Evolutionary conservation across 2,888 invertebrate genomes (phyloP), one percentile per base, ranked within the genome.

Genomic region (Theodoxus fluviatilis): DNA sequence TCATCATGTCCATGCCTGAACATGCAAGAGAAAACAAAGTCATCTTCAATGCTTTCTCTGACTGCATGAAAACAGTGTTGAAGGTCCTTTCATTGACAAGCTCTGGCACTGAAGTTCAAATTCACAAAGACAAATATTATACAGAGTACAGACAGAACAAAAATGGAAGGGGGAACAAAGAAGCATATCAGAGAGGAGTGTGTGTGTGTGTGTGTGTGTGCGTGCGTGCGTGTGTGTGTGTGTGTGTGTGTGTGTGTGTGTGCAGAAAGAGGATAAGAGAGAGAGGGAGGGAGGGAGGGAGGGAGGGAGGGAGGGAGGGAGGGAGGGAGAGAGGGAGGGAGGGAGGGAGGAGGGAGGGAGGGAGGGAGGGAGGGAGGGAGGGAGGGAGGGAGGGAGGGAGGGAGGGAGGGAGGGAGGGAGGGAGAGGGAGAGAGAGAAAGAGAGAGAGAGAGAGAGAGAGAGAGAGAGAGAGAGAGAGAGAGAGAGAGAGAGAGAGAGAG

Each of bases 1-100:
- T 78, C 15, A 80, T 80, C 66, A 84, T 79, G 67, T 83, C 81
- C 76, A 84, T 79, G 61, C 84, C 84, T 82, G 75, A 4, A 71
- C 70, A 55, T n/a, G n/a, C n/a, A n/a, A n/a, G n/a, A n/a, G n/a
- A n/a, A n/a, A n/a, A n/a, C n/a, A n/a, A n/a, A n/a, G n/a, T n/a
- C n/a, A n/a, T n/a, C n/a, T n/a, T n/a, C n/a, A n/a, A n/a, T n/a
- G n/a, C n/a, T n/a, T n/a, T n/a, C n/a, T n/a, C n/a, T n/a, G n/a
- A n/a, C n/a, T n/a, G n/a, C n/a, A n/a, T n/a, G n/a, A n/a, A n/a
- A n/a, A n/a, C n/a, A n/a, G n/a, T n/a, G n/a, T n/a, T n/a, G n/a
- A n/a, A n/a, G n/a, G n/a, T n/a, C n/a, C n/a, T n/a, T n/a, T n/a
- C n/a, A n/a, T n/a, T n/a, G n/a, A n/a, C n/a, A n/a, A n/a, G n/a